These are phyloP conservation scores for Hyperopisus bebe DNA, from an alignment of 2,113 vertebrate species.

Conservation along the genomic window DNA sequence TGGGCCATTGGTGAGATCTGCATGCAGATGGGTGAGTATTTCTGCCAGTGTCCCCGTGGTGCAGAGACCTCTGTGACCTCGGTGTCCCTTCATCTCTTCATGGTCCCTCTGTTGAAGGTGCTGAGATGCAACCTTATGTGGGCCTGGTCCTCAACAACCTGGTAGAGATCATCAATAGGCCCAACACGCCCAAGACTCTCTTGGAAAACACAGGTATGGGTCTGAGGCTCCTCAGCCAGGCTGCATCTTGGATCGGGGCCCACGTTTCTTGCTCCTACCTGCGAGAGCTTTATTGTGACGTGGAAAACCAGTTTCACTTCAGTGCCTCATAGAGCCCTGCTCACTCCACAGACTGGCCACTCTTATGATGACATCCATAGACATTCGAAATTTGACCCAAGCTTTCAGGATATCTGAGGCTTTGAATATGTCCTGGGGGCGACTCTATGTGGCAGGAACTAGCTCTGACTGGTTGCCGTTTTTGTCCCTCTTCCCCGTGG, in stretches of 20 bases:
- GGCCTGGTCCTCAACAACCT: constrained; percentile 85
- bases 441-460: background rate
- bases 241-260: background rate
- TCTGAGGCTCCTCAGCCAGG: background rate
- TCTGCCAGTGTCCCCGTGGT: background rate
- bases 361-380: constrained; percentile 2
- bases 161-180: constrained; percentile 90
- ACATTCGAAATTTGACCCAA: constrained; percentile 14
- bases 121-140: constrained; percentile 93
- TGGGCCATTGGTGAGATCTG: constrained; percentile 98
- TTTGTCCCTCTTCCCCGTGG: constrained; percentile 12
- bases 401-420: background rate
- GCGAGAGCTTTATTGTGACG: background rate
- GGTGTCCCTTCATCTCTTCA: background rate
- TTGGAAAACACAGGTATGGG: constrained; percentile 84
- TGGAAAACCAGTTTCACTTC: background rate
- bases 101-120: constrained; percentile 55
- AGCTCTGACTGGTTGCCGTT: background rate
- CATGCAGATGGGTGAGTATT: constrained; percentile 88
- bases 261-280: background rate
- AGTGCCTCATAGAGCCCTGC: background rate
- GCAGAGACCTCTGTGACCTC: background rate
- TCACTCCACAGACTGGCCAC: background rate
- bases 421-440: background rate
- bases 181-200: constrained; percentile 90